These are phyloP conservation scores for Orchestes rusci DNA, from an alignment of 2,888 invertebrate species.

Conservation along the genomic window DNA sequence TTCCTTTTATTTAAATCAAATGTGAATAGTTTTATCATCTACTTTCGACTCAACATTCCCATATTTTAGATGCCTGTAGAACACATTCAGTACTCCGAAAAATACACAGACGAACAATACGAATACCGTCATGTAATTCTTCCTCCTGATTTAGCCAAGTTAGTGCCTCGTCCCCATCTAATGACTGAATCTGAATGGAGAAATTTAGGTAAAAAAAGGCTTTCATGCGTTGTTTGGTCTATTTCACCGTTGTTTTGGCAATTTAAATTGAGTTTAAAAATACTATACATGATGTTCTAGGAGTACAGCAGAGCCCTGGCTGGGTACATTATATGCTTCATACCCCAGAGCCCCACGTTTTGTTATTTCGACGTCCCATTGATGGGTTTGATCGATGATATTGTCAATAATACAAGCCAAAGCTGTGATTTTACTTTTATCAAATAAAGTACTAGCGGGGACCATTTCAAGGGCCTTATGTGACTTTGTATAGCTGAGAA, in stretches of 20 bases:
- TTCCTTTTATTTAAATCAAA: no score
- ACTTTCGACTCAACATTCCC: no score
- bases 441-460: no score
- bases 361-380: slow-evolving; percentile 65
- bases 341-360: slow-evolving; percentile 82
- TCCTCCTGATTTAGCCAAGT: slow-evolving; percentile 74
- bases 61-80: slow-evolving; percentile 32
- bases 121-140: slow-evolving; percentile 92
- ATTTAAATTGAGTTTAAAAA: not conserved
- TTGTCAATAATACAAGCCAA: slow-evolving; percentile 2
- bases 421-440: slow-evolving; percentile 1
- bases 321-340: slow-evolving; percentile 91
- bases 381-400: slow-evolving; percentile 10
- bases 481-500: no score
- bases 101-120: slow-evolving; percentile 78
- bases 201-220: slow-evolving; percentile 55
- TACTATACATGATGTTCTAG: slow-evolving; percentile 37
- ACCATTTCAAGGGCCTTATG: no score
- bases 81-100: slow-evolving; percentile 85
- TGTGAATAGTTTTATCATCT: no score
- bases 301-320: slow-evolving; percentile 89
- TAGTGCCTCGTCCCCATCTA: slow-evolving; percentile 81
- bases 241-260: no score
- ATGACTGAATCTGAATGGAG: slow-evolving; percentile 96
- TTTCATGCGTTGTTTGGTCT: no score